A percentile compares a stretch with the other conserved stretches of the same genome.
These are phyloP conservation scores for Schizopygopsis malacanthus DNA, from an alignment of 2,797 vertebrate species.

Conservation along the genomic window DNA sequence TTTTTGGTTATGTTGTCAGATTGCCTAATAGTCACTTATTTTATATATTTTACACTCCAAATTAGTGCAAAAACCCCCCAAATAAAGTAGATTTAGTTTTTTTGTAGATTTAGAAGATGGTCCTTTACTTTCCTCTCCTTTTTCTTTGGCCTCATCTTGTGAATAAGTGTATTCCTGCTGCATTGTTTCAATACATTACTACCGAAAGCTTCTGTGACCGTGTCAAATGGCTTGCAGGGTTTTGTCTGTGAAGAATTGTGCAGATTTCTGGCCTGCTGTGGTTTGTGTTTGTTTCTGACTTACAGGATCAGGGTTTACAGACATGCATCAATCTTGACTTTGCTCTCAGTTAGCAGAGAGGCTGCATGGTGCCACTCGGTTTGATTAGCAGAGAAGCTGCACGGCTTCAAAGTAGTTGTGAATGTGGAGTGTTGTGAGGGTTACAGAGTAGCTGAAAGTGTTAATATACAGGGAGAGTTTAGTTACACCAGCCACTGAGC, in stretches of 20 bases:
- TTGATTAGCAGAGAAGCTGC: slow-evolving; percentile 1
- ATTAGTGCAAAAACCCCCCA: neutral
- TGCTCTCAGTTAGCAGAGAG: slow-evolving; percentile 24
- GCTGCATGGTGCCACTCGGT: neutral
- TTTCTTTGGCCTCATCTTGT: neutral
- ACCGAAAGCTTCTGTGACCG: neutral
- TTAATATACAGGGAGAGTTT: neutral
- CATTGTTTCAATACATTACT: neutral
- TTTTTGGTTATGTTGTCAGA: neutral
- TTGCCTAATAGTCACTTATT: neutral
- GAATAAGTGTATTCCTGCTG: neutral
- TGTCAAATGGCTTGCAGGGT: neutral
- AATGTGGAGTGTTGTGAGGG: neutral
- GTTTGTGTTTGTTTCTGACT: neutral
- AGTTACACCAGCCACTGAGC: neutral
- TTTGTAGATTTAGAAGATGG: no score
- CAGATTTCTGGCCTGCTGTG: slow-evolving; percentile 18
- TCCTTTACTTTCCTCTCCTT: neutral
- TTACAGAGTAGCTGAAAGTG: neutral
- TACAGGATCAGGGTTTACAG: no score
- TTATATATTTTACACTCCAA: neutral
- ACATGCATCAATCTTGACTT: slow-evolving; percentile 2
- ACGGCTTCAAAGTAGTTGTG: neutral
- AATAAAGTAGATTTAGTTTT: no score
- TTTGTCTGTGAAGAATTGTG: slow-evolving; percentile 1